These are phyloP conservation scores for Zalophus californianus DNA, from an alignment of 2,797 vertebrate genomes.

Conservation along the genomic window DNA sequence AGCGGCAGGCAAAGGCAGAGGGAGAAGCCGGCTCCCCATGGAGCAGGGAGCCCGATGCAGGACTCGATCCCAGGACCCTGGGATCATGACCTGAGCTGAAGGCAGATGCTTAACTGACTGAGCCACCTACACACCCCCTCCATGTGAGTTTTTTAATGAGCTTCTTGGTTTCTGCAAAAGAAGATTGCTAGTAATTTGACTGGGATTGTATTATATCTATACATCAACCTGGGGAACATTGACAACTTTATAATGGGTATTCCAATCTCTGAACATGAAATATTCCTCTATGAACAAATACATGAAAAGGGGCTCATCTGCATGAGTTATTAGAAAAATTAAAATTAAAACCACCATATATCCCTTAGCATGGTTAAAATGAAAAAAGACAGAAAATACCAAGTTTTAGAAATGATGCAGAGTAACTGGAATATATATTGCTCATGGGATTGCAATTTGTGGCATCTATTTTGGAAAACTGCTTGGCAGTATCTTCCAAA, in stretches of 20 bases:
- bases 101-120: background rate
- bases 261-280: background rate
- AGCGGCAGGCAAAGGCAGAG: too few species aligned
- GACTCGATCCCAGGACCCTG: too few species aligned
- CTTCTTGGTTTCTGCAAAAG: background rate
- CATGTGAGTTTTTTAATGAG: conserved; percentile 22
- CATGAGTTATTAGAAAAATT: background rate
- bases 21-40: too few species aligned
- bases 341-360: conserved; percentile 35
- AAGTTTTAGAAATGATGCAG: background rate
- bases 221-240: background rate
- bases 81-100: background rate
- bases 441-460: background rate
- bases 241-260: background rate
- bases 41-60: too few species aligned
- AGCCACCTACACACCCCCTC: background rate
- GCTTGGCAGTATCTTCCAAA: background rate
- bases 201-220: background rate
- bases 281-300: background rate
- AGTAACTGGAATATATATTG: background rate
- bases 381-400: background rate
- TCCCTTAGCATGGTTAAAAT: background rate
- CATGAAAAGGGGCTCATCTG: background rate
- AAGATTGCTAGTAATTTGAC: background rate
- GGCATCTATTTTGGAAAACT: background rate